Evolutionary conservation across 2,113 vertebrate species (phyloP).

Genomic region (Rhynchopsitta pachyrhyncha): DNA sequence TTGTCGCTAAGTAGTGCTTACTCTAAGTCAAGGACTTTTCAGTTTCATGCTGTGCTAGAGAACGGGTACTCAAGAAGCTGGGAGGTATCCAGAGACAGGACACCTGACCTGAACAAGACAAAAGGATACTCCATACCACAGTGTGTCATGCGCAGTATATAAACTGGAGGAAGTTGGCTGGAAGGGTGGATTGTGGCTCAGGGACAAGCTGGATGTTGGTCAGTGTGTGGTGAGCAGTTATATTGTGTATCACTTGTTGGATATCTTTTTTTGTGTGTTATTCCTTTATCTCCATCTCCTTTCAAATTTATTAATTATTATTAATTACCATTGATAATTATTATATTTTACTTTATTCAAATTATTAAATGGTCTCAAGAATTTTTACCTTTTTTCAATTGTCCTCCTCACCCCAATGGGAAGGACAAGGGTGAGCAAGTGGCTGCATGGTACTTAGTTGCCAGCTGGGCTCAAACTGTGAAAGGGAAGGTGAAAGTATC

Average conservation of each 20-base stretch:
- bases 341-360: background rate
- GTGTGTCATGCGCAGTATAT: background rate
- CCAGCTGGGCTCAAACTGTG: background rate
- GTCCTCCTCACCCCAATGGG: background rate
- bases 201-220: background rate
- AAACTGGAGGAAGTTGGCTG: background rate
- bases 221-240: background rate
- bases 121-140: background rate
- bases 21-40: background rate
- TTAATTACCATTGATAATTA: background rate
- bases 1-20: background rate
- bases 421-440: background rate
- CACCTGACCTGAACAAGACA: background rate
- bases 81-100: background rate
- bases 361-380: background rate
- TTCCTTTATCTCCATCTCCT: background rate
- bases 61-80: background rate
- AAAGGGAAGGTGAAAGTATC: background rate
- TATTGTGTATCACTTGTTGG: background rate
- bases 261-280: background rate
- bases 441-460: background rate
- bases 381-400: background rate
- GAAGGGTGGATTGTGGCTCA: background rate
- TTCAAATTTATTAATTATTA: background rate
- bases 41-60: background rate